These are phyloP conservation scores for Busseola fusca DNA, from an alignment of 2,888 invertebrate species.

Conservation along the genomic window DNA sequence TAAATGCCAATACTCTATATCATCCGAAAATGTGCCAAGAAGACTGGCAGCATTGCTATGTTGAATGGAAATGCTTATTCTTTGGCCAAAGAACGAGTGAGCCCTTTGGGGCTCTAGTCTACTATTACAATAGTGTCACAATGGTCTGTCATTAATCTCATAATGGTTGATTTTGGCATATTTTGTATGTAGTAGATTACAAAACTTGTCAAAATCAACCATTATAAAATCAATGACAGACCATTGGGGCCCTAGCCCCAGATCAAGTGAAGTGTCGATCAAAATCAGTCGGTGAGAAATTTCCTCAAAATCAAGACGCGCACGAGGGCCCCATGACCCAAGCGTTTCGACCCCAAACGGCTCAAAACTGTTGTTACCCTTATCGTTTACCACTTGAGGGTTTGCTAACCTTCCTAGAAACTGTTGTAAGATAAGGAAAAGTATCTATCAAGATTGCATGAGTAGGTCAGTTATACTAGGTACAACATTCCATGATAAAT, in stretches of 20 bases:
- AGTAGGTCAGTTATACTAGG: slow-evolving; percentile 4
- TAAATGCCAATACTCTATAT: no score
- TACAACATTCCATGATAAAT: slow-evolving; percentile 8
- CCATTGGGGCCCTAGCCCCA: no score
- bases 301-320: neutral
- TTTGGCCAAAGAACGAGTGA: neutral
- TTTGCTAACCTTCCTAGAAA: neutral
- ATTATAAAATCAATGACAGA: no score
- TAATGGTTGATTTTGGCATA: no score
- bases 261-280: no score
- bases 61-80: neutral
- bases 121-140: no score
- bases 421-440: neutral
- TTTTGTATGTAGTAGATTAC: no score
- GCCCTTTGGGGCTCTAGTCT: no score
- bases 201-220: no score
- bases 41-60: neutral
- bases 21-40: neutral
- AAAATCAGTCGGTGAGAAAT: neutral
- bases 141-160: no score
- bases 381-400: neutral
- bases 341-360: neutral
- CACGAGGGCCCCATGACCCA: neutral
- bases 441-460: neutral
- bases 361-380: neutral